Evolutionary conservation across 2,888 invertebrate genomes (phyloP), one percentile per base, ranked within the genome.

Genomic region (Sesia apiformis): DNA sequence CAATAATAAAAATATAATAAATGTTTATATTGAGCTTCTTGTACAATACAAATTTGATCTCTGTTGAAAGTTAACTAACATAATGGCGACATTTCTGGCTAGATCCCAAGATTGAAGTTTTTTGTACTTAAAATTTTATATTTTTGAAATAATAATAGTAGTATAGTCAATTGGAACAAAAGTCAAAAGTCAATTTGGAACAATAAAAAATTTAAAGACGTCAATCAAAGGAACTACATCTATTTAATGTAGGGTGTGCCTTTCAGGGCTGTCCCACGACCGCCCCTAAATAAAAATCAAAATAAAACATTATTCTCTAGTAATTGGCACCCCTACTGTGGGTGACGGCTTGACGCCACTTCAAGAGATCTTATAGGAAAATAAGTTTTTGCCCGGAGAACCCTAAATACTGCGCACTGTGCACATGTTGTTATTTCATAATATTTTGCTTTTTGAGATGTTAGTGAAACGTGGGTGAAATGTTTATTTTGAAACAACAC

Each of bases 281-380:
- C 85, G 84, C 87, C 89, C 87, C 84, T 83, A 87, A 88, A 87
- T 86, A 85, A 85, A 88, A 86, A 83, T 76, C 68, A 77, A 83
- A 86, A 84, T 83, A 84, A 70, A 84, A 86, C 81, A 84, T 84
- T 88, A 85, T 87, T 85, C 84, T 72, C 67, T 77, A 72, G 81
- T 87, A 88, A 89, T 88, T 88, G 88, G 89, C 86, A 78, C 84
- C 88, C 88, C 88, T 84, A 78, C 77, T 71, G 88, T 51, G 75
- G 74, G 65, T 69, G 69, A 66, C 81, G 66, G 82, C 82, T 84
- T 83, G 86, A 81, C 80, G 78, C 77, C 83, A 76, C 81, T 82
- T 83, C 75, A 82, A 76, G 74, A 82, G 82, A 83, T 86, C 88
- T 88, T 87, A 75, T 81, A 84, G 80, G 79, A 85, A 84, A 82